A percentile compares a stretch with the other conserved stretches of the same genome.
Conservation (phyloP, 2,888 invertebrate genomes). For the Pachycephus smyrnensis region DNA sequence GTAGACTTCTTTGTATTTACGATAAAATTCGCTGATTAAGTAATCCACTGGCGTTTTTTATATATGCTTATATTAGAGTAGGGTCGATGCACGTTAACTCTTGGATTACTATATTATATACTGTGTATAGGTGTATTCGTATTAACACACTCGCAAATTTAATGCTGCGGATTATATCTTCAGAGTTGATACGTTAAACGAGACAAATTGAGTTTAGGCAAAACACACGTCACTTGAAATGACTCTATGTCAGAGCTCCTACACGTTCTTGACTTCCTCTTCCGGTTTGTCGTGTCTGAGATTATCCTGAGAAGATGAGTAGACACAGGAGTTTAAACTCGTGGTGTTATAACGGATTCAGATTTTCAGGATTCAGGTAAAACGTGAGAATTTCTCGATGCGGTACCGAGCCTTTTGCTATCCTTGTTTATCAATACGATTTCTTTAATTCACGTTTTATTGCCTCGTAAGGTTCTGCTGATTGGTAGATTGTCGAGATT, state of each 20-base stretch:
- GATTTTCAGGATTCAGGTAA: background rate
- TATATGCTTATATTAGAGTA: background rate
- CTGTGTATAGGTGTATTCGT: background rate
- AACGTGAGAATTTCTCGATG: background rate
- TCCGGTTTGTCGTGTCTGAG: background rate
- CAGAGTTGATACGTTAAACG: background rate
- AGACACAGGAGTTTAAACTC: background rate
- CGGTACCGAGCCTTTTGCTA: background rate
- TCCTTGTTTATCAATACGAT: background rate
- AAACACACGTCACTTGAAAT: background rate
- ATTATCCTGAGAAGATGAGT: background rate
- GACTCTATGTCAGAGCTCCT: background rate
- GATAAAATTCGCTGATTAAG: background rate
- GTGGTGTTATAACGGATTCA: background rate
- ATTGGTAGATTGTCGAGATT: background rate
- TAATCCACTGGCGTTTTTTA: background rate
- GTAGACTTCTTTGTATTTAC: background rate
- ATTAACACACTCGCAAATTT: background rate
- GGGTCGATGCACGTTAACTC: background rate
- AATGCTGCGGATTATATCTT: background rate
- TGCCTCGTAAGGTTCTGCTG: background rate
- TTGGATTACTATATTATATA: background rate
- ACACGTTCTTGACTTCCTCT: background rate
- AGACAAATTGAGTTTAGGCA: background rate
- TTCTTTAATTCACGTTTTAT: background rate